These are phyloP conservation scores for Corvus moneduloides DNA, from an alignment of 2,113 vertebrate species.

Conservation along the genomic window DNA sequence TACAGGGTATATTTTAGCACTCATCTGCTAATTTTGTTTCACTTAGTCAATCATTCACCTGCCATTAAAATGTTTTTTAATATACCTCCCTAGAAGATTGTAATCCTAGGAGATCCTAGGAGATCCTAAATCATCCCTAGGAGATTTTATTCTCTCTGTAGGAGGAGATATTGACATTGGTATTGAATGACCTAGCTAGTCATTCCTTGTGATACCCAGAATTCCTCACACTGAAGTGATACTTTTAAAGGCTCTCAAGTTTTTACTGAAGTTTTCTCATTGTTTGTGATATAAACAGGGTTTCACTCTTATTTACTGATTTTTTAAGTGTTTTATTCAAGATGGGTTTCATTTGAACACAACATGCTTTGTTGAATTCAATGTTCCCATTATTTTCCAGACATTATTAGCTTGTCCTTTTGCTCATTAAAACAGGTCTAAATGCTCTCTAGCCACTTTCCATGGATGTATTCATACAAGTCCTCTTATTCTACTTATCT, in stretches of 20 bases:
- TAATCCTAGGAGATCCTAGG: not conserved
- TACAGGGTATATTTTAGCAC: not conserved
- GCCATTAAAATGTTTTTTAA: not conserved
- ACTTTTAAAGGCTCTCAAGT: not conserved
- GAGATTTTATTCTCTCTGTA: not conserved
- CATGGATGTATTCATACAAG: not conserved
- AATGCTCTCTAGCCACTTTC: not conserved
- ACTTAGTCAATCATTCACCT: not conserved
- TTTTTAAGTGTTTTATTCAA: not conserved
- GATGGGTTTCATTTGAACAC: not conserved
- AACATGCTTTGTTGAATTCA: not conserved
- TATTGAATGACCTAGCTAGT: not conserved
- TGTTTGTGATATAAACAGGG: not conserved
- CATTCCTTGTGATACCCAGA: not conserved
- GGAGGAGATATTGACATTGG: not conserved
- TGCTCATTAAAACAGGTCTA: conserved; percentile 8
- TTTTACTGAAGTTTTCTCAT: not conserved
- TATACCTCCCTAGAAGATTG: fast-evolving
- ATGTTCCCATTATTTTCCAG: not conserved
- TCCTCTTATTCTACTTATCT: not conserved
- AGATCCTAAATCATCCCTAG: not conserved
- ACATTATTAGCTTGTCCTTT: not conserved
- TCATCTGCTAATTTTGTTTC: not conserved
- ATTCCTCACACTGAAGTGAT: not conserved
- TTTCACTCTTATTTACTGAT: not conserved